A percentile compares a stretch with the other conserved stretches of the same genome.
phyloP scores from a whole-genome alignment of 2,888 invertebrate genomes.

The Sinodicranocentrus sp. region DNA sequence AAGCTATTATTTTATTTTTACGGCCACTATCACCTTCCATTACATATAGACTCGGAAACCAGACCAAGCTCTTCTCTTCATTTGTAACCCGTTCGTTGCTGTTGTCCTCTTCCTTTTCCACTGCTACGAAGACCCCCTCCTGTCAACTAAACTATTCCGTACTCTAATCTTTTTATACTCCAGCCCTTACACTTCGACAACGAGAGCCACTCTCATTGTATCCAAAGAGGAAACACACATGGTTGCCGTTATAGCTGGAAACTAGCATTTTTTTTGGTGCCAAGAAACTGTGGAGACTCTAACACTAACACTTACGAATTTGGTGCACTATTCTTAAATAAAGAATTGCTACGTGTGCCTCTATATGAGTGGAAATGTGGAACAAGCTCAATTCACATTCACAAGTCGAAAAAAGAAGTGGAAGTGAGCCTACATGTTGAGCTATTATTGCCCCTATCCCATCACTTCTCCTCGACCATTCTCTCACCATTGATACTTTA shows the following conservation, averaged over 20 bases:
- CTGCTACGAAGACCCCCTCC: slow-evolving; percentile 52
- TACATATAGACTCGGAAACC: slow-evolving; percentile 42
- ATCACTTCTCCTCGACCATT: background rate
- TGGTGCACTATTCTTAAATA: slow-evolving; percentile 24
- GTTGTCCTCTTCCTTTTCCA: slow-evolving; percentile 30
- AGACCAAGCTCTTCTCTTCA: slow-evolving; percentile 35
- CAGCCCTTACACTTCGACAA: slow-evolving; percentile 11
- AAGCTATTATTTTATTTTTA: slow-evolving; percentile 72
- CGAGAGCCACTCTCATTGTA: background rate
- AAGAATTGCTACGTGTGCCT: slow-evolving; percentile 11
- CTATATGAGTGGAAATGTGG: too few species aligned
- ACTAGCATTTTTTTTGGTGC: slow-evolving; percentile 33
- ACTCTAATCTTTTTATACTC: slow-evolving; percentile 55
- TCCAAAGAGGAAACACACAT: slow-evolving; percentile 47
- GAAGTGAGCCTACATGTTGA: background rate
- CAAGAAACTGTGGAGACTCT: too few species aligned
- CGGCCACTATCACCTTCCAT: slow-evolving; percentile 71
- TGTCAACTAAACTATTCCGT: slow-evolving; percentile 60
- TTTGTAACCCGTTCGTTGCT: slow-evolving; percentile 57
- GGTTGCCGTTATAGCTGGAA: slow-evolving; percentile 33
- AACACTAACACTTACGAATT: background rate
- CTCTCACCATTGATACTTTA: slow-evolving; percentile 41
- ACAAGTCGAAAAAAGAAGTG: background rate
- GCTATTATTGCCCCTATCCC: background rate
- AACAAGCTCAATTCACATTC: slow-evolving; percentile 9